phyloP scores from a whole-genome alignment of 2,888 invertebrate genomes.

The Acrocera orbiculus region DNA sequence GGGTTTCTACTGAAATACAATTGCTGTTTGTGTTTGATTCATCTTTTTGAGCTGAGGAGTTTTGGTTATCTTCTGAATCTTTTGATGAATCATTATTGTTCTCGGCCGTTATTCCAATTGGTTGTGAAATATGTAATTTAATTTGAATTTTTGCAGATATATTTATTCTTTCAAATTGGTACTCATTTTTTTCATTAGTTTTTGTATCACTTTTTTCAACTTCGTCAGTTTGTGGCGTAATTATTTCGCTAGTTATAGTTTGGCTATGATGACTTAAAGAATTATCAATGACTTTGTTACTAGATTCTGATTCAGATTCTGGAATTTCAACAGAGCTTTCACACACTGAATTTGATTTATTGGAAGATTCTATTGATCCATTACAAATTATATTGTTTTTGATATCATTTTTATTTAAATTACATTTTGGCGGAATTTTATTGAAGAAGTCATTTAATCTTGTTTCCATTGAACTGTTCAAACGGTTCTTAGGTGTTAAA shows the following conservation, averaged over 20 bases:
- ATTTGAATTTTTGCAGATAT: conserved; percentile 30
- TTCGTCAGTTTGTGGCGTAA: neutral
- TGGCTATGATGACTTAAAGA: neutral
- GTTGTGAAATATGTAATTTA: conserved; percentile 23
- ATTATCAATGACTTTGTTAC: conserved; percentile 7
- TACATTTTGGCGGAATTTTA: conserved; percentile 8
- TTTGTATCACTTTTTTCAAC: neutral
- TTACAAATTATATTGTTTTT: neutral
- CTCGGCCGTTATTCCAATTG: no score
- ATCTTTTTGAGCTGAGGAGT: neutral
- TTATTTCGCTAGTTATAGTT: neutral
- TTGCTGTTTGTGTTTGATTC: neutral
- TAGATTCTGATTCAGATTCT: conserved; percentile 22
- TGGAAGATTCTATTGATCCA: neutral
- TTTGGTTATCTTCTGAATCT: neutral
- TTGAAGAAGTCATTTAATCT: conserved; percentile 23
- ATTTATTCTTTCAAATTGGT: conserved; percentile 20
- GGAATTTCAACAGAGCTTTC: no score
- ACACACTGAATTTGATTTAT: neutral
- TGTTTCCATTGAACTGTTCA: conserved; percentile 16
- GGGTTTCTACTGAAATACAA: no score
- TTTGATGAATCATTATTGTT: no score
- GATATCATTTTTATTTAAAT: neutral
- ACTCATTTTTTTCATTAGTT: neutral
- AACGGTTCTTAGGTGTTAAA: conserved; percentile 8